Conservation (phyloP, 2,888 invertebrate species). For the Abscondita cerata region DNA sequence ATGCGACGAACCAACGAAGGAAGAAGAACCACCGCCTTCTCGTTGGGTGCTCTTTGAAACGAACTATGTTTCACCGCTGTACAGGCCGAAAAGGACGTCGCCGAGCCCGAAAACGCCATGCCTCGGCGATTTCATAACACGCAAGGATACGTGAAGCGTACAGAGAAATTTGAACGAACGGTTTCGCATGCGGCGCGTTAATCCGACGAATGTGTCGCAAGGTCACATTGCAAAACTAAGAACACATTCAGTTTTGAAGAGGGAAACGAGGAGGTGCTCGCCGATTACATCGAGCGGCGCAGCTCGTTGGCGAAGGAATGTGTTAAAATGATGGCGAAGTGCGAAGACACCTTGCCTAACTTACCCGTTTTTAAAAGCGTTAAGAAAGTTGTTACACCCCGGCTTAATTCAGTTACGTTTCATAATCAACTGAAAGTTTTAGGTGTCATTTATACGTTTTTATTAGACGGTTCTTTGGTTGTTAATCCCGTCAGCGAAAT, state of each 20-base stretch:
- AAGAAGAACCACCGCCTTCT: neutral
- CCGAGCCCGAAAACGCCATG: slow-evolving; percentile 41
- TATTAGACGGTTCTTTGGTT: slow-evolving; percentile 68
- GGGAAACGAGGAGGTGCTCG: slow-evolving; percentile 6
- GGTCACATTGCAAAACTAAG: slow-evolving; percentile 13
- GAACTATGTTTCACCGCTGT: slow-evolving; percentile 47
- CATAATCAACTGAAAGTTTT: slow-evolving; percentile 64
- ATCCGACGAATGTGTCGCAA: slow-evolving; percentile 60
- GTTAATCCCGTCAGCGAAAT: slow-evolving; percentile 72
- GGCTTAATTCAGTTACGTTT: slow-evolving; percentile 60
- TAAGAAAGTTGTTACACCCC: slow-evolving; percentile 48
- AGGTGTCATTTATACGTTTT: slow-evolving; percentile 64
- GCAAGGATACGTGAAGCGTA: slow-evolving; percentile 43
- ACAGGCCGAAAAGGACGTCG: slow-evolving; percentile 35
- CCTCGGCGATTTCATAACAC: slow-evolving; percentile 54
- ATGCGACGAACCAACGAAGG: neutral
- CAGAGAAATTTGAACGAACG: slow-evolving; percentile 31
- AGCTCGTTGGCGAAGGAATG: slow-evolving; percentile 37
- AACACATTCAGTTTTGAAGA: slow-evolving; percentile 20
- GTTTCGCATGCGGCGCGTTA: slow-evolving; percentile 58
- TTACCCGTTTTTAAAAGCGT: too few species aligned
- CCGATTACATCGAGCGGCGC: slow-evolving; percentile 33
- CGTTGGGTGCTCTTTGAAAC: slow-evolving; percentile 10
- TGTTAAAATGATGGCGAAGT: slow-evolving; percentile 2
- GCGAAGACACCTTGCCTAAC: too few species aligned